Conservation (phyloP, 2,797 vertebrate genomes). For the Eupleurogrammus muticus region DNA sequence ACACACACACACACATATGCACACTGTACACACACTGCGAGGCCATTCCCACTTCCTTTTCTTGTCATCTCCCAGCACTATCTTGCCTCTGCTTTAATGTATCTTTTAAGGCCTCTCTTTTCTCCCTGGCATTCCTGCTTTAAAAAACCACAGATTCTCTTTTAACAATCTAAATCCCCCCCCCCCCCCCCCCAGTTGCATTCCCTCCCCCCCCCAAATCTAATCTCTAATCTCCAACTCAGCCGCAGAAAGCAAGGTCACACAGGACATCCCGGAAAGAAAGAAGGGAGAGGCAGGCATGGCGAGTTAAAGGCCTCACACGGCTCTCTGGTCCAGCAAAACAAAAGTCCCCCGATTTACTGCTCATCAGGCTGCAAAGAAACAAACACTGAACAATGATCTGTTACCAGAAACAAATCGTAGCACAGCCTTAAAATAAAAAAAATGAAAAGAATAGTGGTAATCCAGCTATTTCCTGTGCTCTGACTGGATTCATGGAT, state of each 20-base stretch:
- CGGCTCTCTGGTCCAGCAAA: slow-evolving; percentile 23
- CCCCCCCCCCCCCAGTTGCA: slow-evolving; percentile 53
- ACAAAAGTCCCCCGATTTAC: slow-evolving; percentile 47
- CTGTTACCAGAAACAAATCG: slow-evolving; percentile 68
- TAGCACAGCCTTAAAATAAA: slow-evolving; percentile 65
- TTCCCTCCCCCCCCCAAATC: slow-evolving; percentile 42
- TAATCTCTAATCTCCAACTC: slow-evolving; percentile 64
- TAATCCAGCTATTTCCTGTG: slow-evolving; percentile 33
- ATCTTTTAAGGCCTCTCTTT: slow-evolving; percentile 66
- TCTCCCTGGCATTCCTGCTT: slow-evolving; percentile 49
- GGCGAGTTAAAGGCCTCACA: slow-evolving; percentile 19
- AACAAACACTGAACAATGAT: slow-evolving; percentile 74
- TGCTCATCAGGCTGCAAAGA: slow-evolving; percentile 35
- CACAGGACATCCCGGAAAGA: slow-evolving; percentile 28
- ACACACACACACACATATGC: slow-evolving; percentile 5
- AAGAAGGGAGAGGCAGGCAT: slow-evolving; percentile 9
- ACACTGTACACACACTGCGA: not conserved
- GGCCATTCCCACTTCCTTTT: slow-evolving; percentile 10
- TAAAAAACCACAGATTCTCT: slow-evolving; percentile 50
- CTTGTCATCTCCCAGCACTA: slow-evolving; percentile 37
- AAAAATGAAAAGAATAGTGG: slow-evolving; percentile 30
- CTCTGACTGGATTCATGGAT: not conserved
- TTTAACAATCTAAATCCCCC: slow-evolving; percentile 59
- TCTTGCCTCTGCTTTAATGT: slow-evolving; percentile 57
- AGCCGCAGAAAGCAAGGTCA: slow-evolving; percentile 57